These are phyloP conservation scores for Potorous gilbertii DNA, from an alignment of 2,797 vertebrate species.

Conservation along the genomic window DNA sequence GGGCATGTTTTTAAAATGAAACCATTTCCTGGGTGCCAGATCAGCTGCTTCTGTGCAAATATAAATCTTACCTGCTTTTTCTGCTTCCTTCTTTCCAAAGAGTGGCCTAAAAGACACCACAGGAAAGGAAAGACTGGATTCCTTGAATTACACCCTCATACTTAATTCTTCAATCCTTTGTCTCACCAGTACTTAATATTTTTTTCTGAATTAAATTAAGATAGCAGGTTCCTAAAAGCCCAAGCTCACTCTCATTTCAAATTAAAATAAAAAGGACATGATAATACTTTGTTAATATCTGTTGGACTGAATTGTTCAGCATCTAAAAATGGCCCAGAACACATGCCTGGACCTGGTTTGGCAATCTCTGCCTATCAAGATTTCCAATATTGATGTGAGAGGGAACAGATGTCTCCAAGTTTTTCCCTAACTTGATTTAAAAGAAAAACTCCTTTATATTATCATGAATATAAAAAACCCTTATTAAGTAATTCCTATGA, in stretches of 20 bases:
- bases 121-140: not conserved
- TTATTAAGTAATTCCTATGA: too few relatives aligned
- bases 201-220: not conserved
- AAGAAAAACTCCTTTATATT: too few relatives aligned
- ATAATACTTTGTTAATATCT: not conserved
- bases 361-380: too few relatives aligned
- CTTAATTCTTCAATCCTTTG: not conserved
- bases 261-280: not conserved
- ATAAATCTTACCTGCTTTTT: not conserved
- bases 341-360: not conserved
- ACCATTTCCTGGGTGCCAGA: not conserved
- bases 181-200: not conserved
- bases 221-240: not conserved
- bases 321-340: not conserved
- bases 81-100: slow-evolving; percentile 26
- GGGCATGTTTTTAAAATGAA: slow-evolving; percentile 38
- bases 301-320: not conserved
- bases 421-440: too few relatives aligned
- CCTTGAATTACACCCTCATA: not conserved
- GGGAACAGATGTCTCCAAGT: too few relatives aligned
- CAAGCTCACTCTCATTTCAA: not conserved
- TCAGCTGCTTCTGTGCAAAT: not conserved
- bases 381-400: too few relatives aligned
- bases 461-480: too few relatives aligned
- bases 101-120: slow-evolving; percentile 2